Evolutionary conservation across 2,113 vertebrate genomes (phyloP).

Genomic region (Saguinus midas): DNA sequence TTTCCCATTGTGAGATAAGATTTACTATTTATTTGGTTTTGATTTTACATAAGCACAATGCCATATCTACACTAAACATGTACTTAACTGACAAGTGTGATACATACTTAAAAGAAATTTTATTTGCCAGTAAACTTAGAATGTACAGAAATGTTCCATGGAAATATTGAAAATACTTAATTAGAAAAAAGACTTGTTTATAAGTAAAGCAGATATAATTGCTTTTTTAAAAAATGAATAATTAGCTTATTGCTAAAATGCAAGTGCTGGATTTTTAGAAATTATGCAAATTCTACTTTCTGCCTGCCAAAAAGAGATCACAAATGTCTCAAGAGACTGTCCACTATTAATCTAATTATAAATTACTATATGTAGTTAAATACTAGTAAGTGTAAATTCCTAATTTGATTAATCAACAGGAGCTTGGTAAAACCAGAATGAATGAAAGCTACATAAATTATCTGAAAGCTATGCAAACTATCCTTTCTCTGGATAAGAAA

Average conservation of each 20-base stretch:
- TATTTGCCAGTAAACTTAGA: background rate
- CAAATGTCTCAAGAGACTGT: slow-evolving; percentile 50
- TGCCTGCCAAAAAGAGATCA: slow-evolving; percentile 45
- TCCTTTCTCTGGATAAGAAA: background rate
- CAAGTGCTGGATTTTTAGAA: slow-evolving; percentile 57
- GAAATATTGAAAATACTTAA: slow-evolving; percentile 44
- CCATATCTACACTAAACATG: background rate
- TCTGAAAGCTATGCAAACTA: too few species aligned
- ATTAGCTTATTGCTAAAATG: slow-evolving; percentile 64
- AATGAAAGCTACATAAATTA: slow-evolving; percentile 8
- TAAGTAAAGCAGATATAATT: background rate
- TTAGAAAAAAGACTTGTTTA: background rate
- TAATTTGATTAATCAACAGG: slow-evolving; percentile 24
- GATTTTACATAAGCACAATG: background rate
- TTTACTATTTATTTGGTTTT: background rate
- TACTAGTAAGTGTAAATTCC: background rate
- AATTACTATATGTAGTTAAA: slow-evolving; percentile 39
- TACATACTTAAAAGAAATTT: background rate
- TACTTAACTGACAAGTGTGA: background rate
- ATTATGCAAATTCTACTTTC: slow-evolving; percentile 50
- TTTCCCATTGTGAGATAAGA: slow-evolving; percentile 15
- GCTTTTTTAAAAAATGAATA: slow-evolving; percentile 67
- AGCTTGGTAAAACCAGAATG: slow-evolving; percentile 32
- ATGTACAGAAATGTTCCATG: background rate
- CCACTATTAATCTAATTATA: slow-evolving; percentile 39